These are phyloP conservation scores for Oryzaephilus surinamensis DNA, from an alignment of 1,140 invertebrate genomes.

Conservation along the genomic window DNA sequence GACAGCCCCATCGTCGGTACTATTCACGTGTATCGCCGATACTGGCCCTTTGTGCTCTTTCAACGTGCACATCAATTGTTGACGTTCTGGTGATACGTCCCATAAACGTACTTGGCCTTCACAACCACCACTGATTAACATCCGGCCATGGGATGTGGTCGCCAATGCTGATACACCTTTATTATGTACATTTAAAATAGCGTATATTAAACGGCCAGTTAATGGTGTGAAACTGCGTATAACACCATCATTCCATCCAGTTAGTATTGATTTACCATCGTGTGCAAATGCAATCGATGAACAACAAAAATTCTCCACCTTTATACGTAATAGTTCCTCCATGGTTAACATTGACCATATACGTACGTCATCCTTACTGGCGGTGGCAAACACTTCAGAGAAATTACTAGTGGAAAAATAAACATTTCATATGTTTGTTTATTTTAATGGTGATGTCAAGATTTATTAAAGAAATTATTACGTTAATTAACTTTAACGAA, in stretches of 20 bases:
- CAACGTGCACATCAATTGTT: slow-evolving; percentile 56
- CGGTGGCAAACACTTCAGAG: slow-evolving; percentile 76
- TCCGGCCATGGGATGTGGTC: slow-evolving; percentile 56
- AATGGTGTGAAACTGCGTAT: slow-evolving; percentile 75
- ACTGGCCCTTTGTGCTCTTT: slow-evolving; percentile 86
- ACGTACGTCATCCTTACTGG: slow-evolving; percentile 70
- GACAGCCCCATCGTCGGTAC: slow-evolving; percentile 65
- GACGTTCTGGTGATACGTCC: slow-evolving; percentile 52
- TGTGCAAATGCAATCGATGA: slow-evolving; percentile 62
- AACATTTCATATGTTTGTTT: neutral
- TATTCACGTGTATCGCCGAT: slow-evolving; percentile 66
- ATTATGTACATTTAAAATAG: slow-evolving; percentile 75
- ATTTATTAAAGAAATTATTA: too few species aligned
- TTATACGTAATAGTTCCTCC: slow-evolving; percentile 71
- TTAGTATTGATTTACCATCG: slow-evolving; percentile 67
- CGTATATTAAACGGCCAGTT: slow-evolving; percentile 65
- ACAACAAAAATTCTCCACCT: slow-evolving; percentile 77
- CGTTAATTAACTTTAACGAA: too few species aligned
- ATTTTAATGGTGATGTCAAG: too few species aligned
- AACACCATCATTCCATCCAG: slow-evolving; percentile 79
- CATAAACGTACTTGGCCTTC: slow-evolving; percentile 77
- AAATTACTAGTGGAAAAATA: slow-evolving; percentile 44
- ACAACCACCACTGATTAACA: slow-evolving; percentile 74
- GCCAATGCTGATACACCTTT: slow-evolving; percentile 73
- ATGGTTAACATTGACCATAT: slow-evolving; percentile 69